These are phyloP conservation scores for Choristoneura rosaceana DNA, from an alignment of 2,888 invertebrate species.

Conservation along the genomic window DNA sequence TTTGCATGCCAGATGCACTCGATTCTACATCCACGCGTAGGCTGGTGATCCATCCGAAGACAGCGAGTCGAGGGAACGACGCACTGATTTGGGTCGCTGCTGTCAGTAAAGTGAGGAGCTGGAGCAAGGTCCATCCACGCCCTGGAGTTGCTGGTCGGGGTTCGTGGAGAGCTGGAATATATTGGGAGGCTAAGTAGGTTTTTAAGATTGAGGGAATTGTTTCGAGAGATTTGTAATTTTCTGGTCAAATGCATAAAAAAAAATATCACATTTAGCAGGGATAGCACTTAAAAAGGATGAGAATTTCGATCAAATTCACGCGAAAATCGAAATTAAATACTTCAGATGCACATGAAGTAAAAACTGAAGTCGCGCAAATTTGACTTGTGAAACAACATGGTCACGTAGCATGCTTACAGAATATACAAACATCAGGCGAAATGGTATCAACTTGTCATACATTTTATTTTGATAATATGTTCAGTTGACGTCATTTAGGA, in stretches of 20 bases:
- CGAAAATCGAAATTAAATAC: background rate
- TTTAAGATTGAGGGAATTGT: no score
- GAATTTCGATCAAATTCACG: constrained; percentile 3
- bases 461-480: background rate
- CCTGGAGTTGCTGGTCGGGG: constrained; percentile 72
- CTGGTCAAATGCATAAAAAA: no score
- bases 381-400: constrained; percentile 16
- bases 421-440: constrained; percentile 31
- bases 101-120: constrained; percentile 83
- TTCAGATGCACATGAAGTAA: background rate
- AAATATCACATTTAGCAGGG: no score
- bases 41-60: constrained; percentile 75
- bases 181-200: background rate
- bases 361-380: background rate
- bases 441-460: constrained; percentile 10
- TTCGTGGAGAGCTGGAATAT: constrained; percentile 69
- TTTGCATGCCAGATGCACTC: background rate
- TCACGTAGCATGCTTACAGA: constrained; percentile 30
- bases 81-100: constrained; percentile 61
- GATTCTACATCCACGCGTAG: constrained; percentile 75
- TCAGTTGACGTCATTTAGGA: constrained; percentile 48
- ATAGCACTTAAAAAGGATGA: background rate
- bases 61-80: constrained; percentile 74
- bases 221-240: no score
- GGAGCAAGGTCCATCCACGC: constrained; percentile 80